Conservation (phyloP, 1,140 invertebrate species). For the Lordiphosa clarofinis region DNA sequence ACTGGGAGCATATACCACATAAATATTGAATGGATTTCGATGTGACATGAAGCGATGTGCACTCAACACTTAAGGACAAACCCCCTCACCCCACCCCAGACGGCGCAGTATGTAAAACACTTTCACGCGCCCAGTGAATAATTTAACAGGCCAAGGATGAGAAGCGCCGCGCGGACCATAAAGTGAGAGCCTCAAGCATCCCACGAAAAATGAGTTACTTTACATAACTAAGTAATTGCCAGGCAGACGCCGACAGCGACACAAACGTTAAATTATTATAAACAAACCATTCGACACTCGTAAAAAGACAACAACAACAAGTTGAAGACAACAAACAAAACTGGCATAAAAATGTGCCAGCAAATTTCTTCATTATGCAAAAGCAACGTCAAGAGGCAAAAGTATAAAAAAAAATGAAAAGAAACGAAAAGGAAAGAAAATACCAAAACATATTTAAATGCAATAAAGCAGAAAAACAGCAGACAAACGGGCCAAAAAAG, state of each 20-base stretch:
- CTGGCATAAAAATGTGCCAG: conserved; percentile 37
- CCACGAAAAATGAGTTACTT: conserved; percentile 52
- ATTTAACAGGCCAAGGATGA: conserved; percentile 32
- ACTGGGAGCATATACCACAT: conserved; percentile 37
- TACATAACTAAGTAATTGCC: conserved; percentile 55
- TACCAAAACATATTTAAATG: conserved; percentile 47
- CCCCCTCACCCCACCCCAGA: neutral
- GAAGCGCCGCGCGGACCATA: neutral
- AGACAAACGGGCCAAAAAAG: neutral
- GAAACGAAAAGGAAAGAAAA: too few relatives aligned
- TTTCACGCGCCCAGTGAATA: conserved; percentile 54
- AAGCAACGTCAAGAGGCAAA: conserved; percentile 27
- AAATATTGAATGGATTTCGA: conserved; percentile 54
- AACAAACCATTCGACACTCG: conserved; percentile 51
- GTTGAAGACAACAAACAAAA: conserved; percentile 12
- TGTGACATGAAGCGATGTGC: conserved; percentile 52
- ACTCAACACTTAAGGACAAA: conserved; percentile 45
- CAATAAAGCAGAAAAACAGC: conserved; percentile 33
- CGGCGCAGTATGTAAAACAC: conserved; percentile 47
- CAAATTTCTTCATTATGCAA: conserved; percentile 54
- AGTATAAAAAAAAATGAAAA: conserved; percentile 33
- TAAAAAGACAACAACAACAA: conserved; percentile 20
- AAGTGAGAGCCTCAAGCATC: conserved; percentile 6
- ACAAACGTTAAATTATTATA: conserved; percentile 56
- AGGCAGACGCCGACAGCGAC: conserved; percentile 36